Base-by-base conservation (phyloP, 35 echinoderm and acorn worm genomes). In the Apostichopus parvimensis region DNA sequence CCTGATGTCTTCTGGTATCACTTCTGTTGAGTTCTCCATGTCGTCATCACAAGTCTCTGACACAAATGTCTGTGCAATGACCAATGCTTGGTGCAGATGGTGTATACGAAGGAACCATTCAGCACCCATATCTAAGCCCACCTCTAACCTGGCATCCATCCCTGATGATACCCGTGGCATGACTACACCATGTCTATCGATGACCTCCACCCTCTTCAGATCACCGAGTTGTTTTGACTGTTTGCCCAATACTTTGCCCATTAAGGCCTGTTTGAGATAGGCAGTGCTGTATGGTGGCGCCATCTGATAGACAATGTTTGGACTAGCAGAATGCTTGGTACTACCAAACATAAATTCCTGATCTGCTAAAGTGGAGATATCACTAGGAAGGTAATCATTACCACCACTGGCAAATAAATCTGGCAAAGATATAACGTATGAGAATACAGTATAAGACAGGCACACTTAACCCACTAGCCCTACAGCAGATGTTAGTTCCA, bases 51-150 rank as follows among this genome's bases (percentile, higher is more conserved):
- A 71, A 52, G 12, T 54, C 54, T 77, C 77, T 21, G 53, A 75
- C 28, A 90, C 89, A 88, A 98, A 95, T 15, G 94, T 94, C 90
- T 99, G 94, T 20, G 92, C 92, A 13, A 99, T 95, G 34, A 93
- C 79, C 59, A 94, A 59, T 25, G 95, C 95, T 72, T 99, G 95
- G 90, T 93, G 95, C 5, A 99, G 82, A 60, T 93, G 90, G 17
- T 88, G 78, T 57, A 99, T 92, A 54, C 95, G 96, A 28, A 99
- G 84, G 71, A 93, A 99, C 97, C 97, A 99, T 57, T 99, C 97
- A 61, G 94, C 97, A 20, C 92, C 83, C 86, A 99, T 92, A 57
- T 99, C 95, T 87, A 99, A 80, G 17, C 93, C 97, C 73, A 96
- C 87, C 61, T 99, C 97, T 92, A 99, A 78, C 56, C 97, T 96